These are phyloP conservation scores for Anastrepha obliqua DNA, from an alignment of 1,140 invertebrate genomes.

Conservation along the genomic window DNA sequence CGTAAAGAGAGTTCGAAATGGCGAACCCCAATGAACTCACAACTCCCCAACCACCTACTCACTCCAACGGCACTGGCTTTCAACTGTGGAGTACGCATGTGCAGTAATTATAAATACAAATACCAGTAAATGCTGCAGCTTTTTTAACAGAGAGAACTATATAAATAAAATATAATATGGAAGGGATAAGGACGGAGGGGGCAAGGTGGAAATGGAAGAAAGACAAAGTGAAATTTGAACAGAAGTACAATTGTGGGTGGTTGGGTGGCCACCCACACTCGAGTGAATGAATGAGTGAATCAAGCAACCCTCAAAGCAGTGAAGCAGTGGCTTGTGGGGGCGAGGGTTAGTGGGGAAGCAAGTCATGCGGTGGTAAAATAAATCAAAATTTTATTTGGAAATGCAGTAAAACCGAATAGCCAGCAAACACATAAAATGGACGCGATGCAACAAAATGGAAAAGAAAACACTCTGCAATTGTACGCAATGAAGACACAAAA, in stretches of 20 bases:
- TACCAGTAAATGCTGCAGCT: conserved; percentile 51
- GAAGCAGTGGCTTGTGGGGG: neutral
- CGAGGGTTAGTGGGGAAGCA: neutral
- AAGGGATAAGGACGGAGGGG: neutral
- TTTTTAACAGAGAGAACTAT: conserved; percentile 48
- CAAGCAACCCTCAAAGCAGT: conserved; percentile 6
- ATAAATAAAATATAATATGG: conserved; percentile 29
- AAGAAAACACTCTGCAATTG: neutral
- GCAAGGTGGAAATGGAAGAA: neutral
- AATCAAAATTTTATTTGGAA: conserved; percentile 56
- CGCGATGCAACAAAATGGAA: neutral
- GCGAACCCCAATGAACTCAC: neutral
- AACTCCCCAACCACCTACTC: neutral
- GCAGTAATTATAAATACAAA: conserved; percentile 57
- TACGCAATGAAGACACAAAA: conserved; percentile 6
- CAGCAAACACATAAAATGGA: conserved; percentile 19
- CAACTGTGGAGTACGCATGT: conserved; percentile 46
- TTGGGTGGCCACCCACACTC: neutral
- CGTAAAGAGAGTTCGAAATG: neutral
- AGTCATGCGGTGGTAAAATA: conserved; percentile 29
- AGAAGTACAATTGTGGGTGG: neutral
- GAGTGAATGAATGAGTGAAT: neutral
- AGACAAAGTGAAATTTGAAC: neutral
- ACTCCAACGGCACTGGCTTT: conserved; percentile 33
- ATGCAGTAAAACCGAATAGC: neutral